Evolutionary conservation across 1,140 invertebrate species (phyloP), one percentile per base, ranked within the genome.

Genomic region (Apis florea): DNA sequence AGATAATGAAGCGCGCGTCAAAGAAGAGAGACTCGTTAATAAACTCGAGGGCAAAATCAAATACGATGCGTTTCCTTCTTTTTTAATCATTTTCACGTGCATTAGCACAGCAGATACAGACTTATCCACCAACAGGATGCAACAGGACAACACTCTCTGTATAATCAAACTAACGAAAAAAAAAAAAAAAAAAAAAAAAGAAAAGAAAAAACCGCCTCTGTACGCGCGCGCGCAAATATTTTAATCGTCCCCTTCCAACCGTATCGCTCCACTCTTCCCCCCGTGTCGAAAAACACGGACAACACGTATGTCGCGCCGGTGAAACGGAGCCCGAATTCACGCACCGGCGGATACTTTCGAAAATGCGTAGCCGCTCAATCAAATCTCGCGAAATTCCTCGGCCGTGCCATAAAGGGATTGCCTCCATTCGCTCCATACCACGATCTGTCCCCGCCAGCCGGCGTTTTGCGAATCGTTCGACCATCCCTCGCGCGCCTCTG

Each of bases 371-470:
- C 49, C 70, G 74, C 82, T 85, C 85, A 79, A 86, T 83, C 82
- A 70, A 79, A 85, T 82, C 79, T 78, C 78, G 58, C 83, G 73
- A 71, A 85, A 83, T 83, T 83, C 70, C 80, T 83, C 66, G 79
- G 76, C 83, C 71, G 53, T 73, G 84, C 67, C 68, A 86, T 82
- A 86, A 86, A 85, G 83, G 73, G 83, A 84, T 80, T 69, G 75
- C 79, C 70, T 84, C 78, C 51, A 67, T 59, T 64, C 67, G 68
- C 61, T 61, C n/a, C 76, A 17, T 53, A n/a, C 40, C 47, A 6
- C 12, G 12, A 26, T 17, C n/a, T 56, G 40, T 47, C 15, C 49
- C 47, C 47, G 26, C 19, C 26, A 31, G 51, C 26, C 56, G 56
- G 68, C 70, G 68, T 79, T 72, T 72, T 54, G 56, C 69, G 59